Base-by-base conservation (phyloP, 2,797 vertebrate species). In the Arrhamphus sclerolepis region DNA sequence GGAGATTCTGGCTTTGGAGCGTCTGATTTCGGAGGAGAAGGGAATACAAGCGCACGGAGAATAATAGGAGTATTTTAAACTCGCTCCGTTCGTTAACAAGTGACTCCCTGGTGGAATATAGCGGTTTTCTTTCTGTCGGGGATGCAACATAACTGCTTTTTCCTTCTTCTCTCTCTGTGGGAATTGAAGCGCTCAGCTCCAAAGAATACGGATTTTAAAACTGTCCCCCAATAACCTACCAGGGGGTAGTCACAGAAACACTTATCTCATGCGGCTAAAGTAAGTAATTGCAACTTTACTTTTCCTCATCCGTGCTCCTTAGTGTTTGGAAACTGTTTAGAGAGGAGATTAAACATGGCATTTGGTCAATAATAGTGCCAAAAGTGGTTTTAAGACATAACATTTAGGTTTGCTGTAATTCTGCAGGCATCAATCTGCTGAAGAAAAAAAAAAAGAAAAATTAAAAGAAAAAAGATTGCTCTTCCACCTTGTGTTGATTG, bases 241-340 rank as follows among this genome's bases (percentile, higher is more conserved):
- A 46, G 66, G 71, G 84, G 79, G 72, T 40, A 46, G 34, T 49
- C 28, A 20, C 38, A 38, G 22, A 57, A 41, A 42, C 39, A 62
- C 49, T 49, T 69, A 62, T 68, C 72, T 77, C 51, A 48, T 66
- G 14, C 31, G 14, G 56, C 40, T 24, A 22, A 82, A 88, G 89
- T 90, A 86, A 92, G 88, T 88, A 38, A 47, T 17, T 18, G 38
- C 42, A 67, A 78, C 62, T 77, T 80, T 69, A 42, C 22, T 52
- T 29, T 24, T 44, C 57, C 24, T 53, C n/a, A 34, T 34, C 31
- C 28, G 10, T 41, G 22, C 13, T 20, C 24, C 10, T 46, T 21
- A 46, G 21, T 47, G 17, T 22, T 18, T 22, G 5, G 18, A 1
- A 41, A 17, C 9, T 0, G 9, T 22, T 58, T 20, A 24, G 10